Base-by-base conservation (phyloP, 1,140 invertebrate species). In the Platyscapa corneri region DNA sequence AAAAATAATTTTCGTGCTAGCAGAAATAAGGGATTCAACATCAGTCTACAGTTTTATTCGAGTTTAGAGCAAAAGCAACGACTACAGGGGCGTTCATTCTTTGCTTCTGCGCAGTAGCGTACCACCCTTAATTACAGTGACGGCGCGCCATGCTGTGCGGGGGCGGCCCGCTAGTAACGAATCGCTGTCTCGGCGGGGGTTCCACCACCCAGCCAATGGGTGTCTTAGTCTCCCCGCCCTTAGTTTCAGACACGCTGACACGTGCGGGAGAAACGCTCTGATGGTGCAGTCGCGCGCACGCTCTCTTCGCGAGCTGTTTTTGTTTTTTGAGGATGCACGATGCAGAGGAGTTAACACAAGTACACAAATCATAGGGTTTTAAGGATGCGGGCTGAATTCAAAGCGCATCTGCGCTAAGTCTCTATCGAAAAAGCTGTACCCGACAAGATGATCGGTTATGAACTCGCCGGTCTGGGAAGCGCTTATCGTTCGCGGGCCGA, bases 391-490 rank as follows among this genome's bases (percentile, higher is more conserved):
- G 39, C 27, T 16, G 39, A 67, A 30, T 14, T 0, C 14, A 49
- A 56, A 30, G 18, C 18, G 75, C n/a, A 14, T 1, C 32, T 5
- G 39, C 5, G 10, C 6, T 53, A 53, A 18, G 18, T 12, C 49
- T 2, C 49, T 12, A 53, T 20, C 49, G 10, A 16, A 53, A 18
- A 60, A 27, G 56, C 27, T 14, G 27, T 27, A 10, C 27, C 3
- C 56, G 23, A 7, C 30, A 89, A 90, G 75, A 91, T 92, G 90
- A 79, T 92, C 70, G 88, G 89, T 46, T 90, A 90, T 64, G 89
- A 92, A 81, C 65, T 90, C 72, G 65, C 90, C 39, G 79, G 89
- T 18, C 67, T 90, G 37, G 89, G 90, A 82, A 88, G 89, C 70
- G 88, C 89, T 79, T 91, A 90, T 80, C 87, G 87, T 16, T 70